phyloP scores from a whole-genome alignment of 2,113 vertebrate species.

The Zingel zingel region DNA sequence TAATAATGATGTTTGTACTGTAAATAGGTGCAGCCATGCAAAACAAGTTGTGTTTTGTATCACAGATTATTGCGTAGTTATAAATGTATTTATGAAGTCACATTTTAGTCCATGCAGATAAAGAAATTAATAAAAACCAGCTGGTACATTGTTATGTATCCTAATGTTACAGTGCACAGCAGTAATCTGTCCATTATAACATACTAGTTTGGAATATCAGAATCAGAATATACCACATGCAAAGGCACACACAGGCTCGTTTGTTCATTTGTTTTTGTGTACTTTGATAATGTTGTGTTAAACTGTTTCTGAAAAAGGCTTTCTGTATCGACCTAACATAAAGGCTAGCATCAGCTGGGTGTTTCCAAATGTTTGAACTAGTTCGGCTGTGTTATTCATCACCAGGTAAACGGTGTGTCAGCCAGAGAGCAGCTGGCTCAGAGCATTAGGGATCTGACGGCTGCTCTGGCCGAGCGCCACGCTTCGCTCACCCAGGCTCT shows the following conservation, averaged over 20 bases:
- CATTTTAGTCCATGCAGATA: not conserved
- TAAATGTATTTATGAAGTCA: not conserved
- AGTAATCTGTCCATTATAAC: not conserved
- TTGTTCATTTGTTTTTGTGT: not conserved
- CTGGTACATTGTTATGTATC: not conserved
- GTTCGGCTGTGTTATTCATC: not conserved
- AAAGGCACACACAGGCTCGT: not conserved
- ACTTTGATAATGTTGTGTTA: not conserved
- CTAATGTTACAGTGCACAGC: not conserved
- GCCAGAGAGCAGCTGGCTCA: slow-evolving; percentile 93
- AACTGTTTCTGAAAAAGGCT: not conserved
- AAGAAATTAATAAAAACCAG: not conserved
- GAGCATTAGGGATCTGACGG: slow-evolving; percentile 90
- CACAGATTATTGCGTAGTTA: too few relatives aligned
- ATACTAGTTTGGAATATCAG: not conserved
- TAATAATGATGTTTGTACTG: not conserved
- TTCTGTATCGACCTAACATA: not conserved
- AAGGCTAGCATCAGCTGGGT: not conserved
- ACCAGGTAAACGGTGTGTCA: slow-evolving; percentile 90
- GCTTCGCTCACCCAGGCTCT: slow-evolving; percentile 88
- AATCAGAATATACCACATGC: not conserved
- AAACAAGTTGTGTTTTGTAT: not conserved
- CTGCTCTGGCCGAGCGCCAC: slow-evolving; percentile 90
- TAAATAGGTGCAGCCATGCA: not conserved
- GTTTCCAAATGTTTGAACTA: not conserved